Conservation (phyloP, 2,888 invertebrate species). For the Andricus curvator region DNA sequence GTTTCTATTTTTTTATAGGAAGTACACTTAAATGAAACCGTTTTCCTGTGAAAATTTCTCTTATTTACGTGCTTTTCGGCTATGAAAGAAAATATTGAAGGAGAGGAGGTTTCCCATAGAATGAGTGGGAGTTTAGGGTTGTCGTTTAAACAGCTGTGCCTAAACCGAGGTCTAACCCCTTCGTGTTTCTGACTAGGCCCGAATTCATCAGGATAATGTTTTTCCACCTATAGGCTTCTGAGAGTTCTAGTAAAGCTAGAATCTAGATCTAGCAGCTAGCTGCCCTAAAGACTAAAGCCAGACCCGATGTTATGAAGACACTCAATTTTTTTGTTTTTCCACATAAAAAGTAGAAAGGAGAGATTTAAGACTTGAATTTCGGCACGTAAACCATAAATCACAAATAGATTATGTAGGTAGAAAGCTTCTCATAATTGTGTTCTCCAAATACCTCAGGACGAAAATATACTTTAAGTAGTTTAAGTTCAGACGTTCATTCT, state of each 20-base stretch:
- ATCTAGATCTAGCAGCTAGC: too few relatives aligned
- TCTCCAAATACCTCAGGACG: neutral
- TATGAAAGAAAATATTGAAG: slow-evolving; percentile 35
- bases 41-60: slow-evolving; percentile 41
- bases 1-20: neutral
- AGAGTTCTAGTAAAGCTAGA: too few relatives aligned
- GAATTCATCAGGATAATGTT: slow-evolving; percentile 65
- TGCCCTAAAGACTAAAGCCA: too few relatives aligned
- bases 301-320: neutral
- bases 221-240: slow-evolving; percentile 39
- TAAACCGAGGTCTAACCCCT: slow-evolving; percentile 62
- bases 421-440: neutral
- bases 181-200: slow-evolving; percentile 47
- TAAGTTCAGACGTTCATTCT: neutral
- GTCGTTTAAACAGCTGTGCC: slow-evolving; percentile 69
- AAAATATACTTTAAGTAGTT: too few relatives aligned
- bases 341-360: neutral
- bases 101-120: slow-evolving; percentile 39
- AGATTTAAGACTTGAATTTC: neutral
- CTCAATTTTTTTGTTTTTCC: neutral
- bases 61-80: slow-evolving; percentile 32
- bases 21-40: slow-evolving; percentile 3
- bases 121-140: slow-evolving; percentile 55
- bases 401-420: slow-evolving; percentile 6
- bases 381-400: neutral